Conservation (phyloP, 1,140 invertebrate species). For the Papilio machaon region DNA sequence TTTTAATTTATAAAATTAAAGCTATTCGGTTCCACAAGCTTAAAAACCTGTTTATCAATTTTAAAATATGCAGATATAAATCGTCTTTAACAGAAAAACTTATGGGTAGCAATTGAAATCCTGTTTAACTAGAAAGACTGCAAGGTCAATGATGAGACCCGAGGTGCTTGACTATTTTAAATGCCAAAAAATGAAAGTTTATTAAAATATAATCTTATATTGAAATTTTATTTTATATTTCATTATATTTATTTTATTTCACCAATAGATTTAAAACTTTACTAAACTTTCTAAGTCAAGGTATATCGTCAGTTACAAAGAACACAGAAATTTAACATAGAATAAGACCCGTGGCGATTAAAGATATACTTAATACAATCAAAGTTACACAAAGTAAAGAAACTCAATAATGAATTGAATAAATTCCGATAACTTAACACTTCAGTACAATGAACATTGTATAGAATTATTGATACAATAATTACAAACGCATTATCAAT, state of each 20-base stretch:
- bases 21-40: background rate
- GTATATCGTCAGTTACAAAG: too few relatives aligned
- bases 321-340: too few relatives aligned
- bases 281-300: too few relatives aligned
- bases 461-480: background rate
- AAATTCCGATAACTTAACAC: constrained; percentile 1
- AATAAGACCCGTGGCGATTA: too few relatives aligned
- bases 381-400: background rate
- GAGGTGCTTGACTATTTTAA: background rate
- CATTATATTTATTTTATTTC: background rate
- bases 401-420: background rate
- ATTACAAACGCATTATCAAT: constrained; percentile 11
- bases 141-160: background rate
- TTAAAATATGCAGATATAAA: background rate
- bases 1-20: too few relatives aligned
- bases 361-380: too few relatives aligned
- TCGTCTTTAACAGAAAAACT: background rate
- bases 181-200: constrained; percentile 1
- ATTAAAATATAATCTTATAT: background rate
- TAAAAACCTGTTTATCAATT: background rate
- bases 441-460: background rate
- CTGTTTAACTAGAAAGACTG: constrained; percentile 4
- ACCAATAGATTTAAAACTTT: too few relatives aligned
- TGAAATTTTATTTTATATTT: background rate
- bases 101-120: background rate